Evolutionary conservation across 2,888 invertebrate species (phyloP).

Genomic region (Polydrusus cervinus): DNA sequence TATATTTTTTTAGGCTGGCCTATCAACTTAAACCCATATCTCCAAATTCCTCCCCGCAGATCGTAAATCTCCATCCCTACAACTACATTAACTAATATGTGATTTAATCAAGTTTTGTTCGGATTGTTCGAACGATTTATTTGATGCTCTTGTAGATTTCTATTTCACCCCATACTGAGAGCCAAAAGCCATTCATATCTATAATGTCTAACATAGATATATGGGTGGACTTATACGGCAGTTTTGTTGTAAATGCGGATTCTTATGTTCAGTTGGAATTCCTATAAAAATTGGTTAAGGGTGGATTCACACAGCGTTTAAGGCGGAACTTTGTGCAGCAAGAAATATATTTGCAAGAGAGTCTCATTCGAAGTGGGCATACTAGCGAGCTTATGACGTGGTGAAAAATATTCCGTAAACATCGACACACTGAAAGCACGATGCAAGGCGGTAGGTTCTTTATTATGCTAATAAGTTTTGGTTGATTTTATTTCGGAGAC

Average conservation of each 20-base stretch:
- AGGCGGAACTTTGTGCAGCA: no score
- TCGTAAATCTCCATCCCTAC: constrained; percentile 35
- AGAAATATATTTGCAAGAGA: no score
- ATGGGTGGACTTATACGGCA: constrained; percentile 16
- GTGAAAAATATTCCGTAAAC: no score
- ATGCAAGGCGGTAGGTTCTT: no score
- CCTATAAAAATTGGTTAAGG: constrained; percentile 8
- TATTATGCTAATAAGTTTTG: no score
- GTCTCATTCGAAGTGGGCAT: no score
- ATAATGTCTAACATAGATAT: constrained; percentile 48
- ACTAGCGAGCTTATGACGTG: no score
- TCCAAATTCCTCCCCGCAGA: not conserved
- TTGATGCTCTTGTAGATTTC: constrained; percentile 44
- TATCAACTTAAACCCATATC: not conserved
- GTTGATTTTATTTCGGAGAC: no score
- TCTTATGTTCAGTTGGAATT: constrained; percentile 8
- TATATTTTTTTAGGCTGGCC: not conserved
- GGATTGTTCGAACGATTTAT: constrained; percentile 50
- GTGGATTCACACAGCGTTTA: not conserved
- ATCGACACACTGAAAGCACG: no score
- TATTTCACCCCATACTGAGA: constrained; percentile 46
- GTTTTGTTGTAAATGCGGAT: constrained; percentile 11
- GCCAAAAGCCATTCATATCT: constrained; percentile 39
- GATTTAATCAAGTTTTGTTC: constrained; percentile 52
- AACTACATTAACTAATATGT: constrained; percentile 50